A percentile compares a stretch with the other conserved stretches of the same genome.
These are phyloP conservation scores for Stichodactyla helianthus DNA, from an alignment of 64 coral and sea anemone species.

Conservation along the genomic window DNA sequence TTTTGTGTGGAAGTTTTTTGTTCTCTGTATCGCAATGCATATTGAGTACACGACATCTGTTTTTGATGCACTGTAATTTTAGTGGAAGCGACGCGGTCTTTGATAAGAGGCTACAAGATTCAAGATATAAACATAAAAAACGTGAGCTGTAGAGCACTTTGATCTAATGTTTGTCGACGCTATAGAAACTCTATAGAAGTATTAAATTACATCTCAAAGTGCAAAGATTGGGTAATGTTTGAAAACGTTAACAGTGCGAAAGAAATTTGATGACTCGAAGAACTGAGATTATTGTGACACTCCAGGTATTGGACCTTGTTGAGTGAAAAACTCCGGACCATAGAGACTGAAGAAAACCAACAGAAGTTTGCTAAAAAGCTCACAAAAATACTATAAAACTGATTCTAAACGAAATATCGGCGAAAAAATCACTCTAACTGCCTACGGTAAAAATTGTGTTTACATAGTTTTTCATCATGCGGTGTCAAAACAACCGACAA, in stretches of 20 bases:
- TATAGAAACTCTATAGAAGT: not conserved
- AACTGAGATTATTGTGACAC: not conserved
- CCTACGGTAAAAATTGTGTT: too few species aligned
- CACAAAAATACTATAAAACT: too few species aligned
- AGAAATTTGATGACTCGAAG: not conserved
- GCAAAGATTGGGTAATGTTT: not conserved
- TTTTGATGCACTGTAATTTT: not conserved
- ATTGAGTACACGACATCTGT: not conserved
- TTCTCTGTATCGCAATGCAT: not conserved
- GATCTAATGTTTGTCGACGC: not conserved
- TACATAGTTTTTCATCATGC: too few species aligned
- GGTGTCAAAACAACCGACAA: not conserved
- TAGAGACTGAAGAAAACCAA: too few species aligned
- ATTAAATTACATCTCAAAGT: not conserved
- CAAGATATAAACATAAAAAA: not conserved
- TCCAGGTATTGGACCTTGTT: not conserved
- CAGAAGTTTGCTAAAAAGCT: too few species aligned
- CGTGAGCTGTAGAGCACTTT: not conserved
- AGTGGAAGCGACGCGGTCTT: too few species aligned
- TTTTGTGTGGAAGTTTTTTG: not conserved
- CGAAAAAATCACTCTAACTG: too few species aligned
- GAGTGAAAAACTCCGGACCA: not conserved
- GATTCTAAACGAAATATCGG: too few species aligned
- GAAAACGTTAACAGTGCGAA: not conserved
- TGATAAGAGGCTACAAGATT: not conserved